phyloP scores from a whole-genome alignment of 2,113 vertebrate genomes.

The Sorex araneus region DNA sequence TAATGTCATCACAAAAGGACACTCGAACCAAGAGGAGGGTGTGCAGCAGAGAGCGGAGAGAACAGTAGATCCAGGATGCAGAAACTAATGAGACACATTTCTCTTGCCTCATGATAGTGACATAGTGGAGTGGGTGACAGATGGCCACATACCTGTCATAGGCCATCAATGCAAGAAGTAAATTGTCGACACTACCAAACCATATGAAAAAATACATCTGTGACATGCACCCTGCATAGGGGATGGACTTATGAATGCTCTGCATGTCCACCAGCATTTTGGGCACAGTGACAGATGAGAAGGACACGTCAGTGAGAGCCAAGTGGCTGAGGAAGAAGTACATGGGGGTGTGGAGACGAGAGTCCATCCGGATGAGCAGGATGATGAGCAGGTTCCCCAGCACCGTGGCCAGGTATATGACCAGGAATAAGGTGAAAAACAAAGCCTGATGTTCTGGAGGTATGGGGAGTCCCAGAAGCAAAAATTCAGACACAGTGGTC shows the following conservation, averaged over 20 bases:
- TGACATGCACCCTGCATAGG: conserved; percentile 65
- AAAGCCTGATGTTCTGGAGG: fast-evolving
- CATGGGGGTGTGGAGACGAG: conserved; percentile 75
- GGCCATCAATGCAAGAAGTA: conserved; percentile 82
- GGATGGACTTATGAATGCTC: not conserved
- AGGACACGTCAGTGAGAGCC: conserved; percentile 59
- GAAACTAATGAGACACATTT: conserved; percentile 61
- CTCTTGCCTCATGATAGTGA: conserved; percentile 58
- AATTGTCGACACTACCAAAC: conserved; percentile 76
- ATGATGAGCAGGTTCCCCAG: conserved; percentile 79
- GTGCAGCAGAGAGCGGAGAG: conserved; percentile 67
- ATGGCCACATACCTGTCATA: conserved; percentile 84
- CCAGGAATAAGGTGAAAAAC: conserved; percentile 60
- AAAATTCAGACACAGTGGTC: not conserved
- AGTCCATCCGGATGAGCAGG: conserved; percentile 70
- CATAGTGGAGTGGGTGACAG: conserved; percentile 78
- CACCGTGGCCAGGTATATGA: conserved; percentile 59
- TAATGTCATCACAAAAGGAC: conserved; percentile 65
- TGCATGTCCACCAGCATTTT: conserved; percentile 70
- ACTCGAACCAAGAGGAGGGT: conserved; percentile 52
- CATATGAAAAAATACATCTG: conserved; percentile 79
- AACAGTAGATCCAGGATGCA: conserved; percentile 67
- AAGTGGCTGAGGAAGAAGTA: conserved; percentile 83
- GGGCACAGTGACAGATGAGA: conserved; percentile 76
- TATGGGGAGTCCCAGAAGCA: conserved; percentile 75